These are phyloP conservation scores for Ranitomeya imitator DNA, from an alignment of 2,113 vertebrate species.

Conservation along the genomic window DNA sequence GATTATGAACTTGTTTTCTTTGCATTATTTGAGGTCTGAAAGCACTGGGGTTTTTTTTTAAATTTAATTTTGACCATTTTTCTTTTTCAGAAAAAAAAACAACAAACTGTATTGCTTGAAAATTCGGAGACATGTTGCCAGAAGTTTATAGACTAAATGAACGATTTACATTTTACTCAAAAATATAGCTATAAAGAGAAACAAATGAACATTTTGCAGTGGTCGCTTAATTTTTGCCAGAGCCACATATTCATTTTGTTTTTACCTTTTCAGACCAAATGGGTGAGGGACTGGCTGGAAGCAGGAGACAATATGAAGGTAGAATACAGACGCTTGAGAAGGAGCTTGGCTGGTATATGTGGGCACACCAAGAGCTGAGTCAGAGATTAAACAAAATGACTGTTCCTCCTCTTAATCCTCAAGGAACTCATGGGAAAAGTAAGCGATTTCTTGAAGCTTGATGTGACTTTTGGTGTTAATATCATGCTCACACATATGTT, in stretches of 20 bases:
- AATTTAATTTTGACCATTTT: no score
- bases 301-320: slow-evolving; percentile 86
- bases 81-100: no score
- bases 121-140: no score
- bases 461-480: neutral
- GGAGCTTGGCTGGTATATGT: slow-evolving; percentile 82
- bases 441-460: slow-evolving; percentile 51
- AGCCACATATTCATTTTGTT: neutral
- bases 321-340: slow-evolving; percentile 87
- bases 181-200: no score
- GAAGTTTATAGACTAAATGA: no score
- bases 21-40: no score
- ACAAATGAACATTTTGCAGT: no score
- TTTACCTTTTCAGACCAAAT: slow-evolving; percentile 80
- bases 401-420: slow-evolving; percentile 60
- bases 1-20: no score
- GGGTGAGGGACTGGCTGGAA: slow-evolving; percentile 85
- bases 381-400: slow-evolving; percentile 74
- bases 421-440: slow-evolving; percentile 76
- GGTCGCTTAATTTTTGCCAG: neutral
- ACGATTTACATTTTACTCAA: no score
- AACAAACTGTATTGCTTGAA: no score
- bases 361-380: slow-evolving; percentile 85
- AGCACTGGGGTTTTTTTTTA: no score
- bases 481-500: neutral